Evolutionary conservation across 2,888 invertebrate genomes (phyloP), one percentile per base, ranked within the genome.

Genomic region (Bellardia bayeri): DNA sequence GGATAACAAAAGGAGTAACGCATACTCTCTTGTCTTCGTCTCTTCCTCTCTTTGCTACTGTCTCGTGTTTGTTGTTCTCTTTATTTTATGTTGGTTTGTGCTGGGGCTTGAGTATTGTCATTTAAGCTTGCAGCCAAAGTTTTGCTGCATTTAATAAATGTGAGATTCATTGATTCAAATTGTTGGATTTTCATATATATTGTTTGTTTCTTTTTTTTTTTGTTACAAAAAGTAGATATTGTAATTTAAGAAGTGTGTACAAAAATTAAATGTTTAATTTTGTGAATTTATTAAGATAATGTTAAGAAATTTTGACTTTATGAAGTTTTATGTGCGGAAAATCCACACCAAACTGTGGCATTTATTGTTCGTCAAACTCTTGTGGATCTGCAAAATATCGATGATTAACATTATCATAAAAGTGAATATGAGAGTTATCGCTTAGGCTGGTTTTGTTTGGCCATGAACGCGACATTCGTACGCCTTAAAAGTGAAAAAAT

Each of bases 101-200:
- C 3, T 9, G 37, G 69, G 30, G 56, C 13, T 42, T 30, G 23
- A 40, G 45, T 33, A 37, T 23, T 23, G 23, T 11, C 13, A 6
- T 37, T 37, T 45, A 81, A 78, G 71, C 23, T 61, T 23, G 23
- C 23, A 23, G 23, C 23, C 23, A 23, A 23, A 23, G 23, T 23
- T 82, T 72, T 80, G 42, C 75, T 84, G 71, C 87, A 78, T 83
- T 76, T 75, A 83, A 83, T 63, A 86, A 86, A 88, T 89, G 89
- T 81, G 85, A 87, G 85, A 81, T 83, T 89, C 89, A 88, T 88
- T 88, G 89, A 89, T 87, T 89, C 79, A 89, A 88, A 89, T 85
- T 87, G 85, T 81, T 63, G 40, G 61, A 40, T 51, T 80, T 30
- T 71, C 51, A 23, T 23, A 23, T 23, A 23, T 33, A 6, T 23